Conservation (phyloP, 2,113 vertebrate species). For the Bucco capensis region DNA sequence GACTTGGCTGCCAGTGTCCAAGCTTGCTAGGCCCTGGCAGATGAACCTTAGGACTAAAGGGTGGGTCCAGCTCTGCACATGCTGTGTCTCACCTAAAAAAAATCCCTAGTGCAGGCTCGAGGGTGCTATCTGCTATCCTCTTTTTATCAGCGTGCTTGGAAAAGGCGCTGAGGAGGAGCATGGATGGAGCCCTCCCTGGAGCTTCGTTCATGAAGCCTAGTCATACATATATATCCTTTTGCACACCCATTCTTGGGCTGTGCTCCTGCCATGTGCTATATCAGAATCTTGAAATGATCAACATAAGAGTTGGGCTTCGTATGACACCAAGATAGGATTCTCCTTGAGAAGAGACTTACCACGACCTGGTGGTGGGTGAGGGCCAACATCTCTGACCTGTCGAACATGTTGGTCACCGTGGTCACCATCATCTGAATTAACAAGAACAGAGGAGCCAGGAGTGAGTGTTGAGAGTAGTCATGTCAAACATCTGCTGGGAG, state of each 20-base stretch:
- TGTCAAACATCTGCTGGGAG: background rate
- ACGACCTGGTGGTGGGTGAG: background rate
- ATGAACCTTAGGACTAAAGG: no score
- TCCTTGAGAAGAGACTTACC: background rate
- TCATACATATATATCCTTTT: rapidly evolving
- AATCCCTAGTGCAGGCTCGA: no score
- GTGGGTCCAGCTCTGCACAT: no score
- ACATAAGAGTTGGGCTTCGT: background rate
- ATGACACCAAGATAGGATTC: background rate
- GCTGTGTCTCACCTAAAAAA: no score
- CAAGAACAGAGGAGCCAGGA: background rate
- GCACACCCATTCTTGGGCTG: background rate
- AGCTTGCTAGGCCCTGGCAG: no score
- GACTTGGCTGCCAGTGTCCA: no score
- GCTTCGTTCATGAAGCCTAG: no score
- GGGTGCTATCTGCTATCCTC: no score
- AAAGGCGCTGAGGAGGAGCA: no score
- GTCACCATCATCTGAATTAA: background rate
- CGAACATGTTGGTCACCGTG: background rate
- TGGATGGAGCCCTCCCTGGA: no score
- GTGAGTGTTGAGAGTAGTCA: background rate
- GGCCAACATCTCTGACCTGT: constrained; percentile 28
- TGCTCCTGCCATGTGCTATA: background rate
- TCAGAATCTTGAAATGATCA: background rate
- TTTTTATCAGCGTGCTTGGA: no score